Base-by-base conservation (phyloP, 2,888 invertebrate genomes). In the Caradrina kadenii region DNA sequence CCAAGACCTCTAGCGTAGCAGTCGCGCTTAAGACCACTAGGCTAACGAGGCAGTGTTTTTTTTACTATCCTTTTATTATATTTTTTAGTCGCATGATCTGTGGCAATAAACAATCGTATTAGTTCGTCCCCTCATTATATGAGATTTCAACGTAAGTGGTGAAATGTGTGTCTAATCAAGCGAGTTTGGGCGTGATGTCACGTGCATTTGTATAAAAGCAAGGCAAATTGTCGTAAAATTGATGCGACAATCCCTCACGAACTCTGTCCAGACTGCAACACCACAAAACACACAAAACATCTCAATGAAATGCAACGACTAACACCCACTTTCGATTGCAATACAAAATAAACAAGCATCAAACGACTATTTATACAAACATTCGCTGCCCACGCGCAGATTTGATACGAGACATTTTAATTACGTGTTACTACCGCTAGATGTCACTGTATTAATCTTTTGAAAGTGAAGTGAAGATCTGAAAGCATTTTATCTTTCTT, bases 361-460 rank as follows among this genome's bases (percentile, higher is more conserved):
- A 61, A 81, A 67, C 49, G 60, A 65, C 66, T 81, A 81, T 83
- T 83, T 81, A 83, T 78, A 83, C 59, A 53, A 65, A 69, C 68
- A 66, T 63, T 53, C 50, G 61, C 63, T 61, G 79, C 75, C 68
- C 68, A 75, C 84, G 75, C 55, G 55, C 75, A 75, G 82, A 81
- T 67, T 65, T 75, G 68, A 81, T 73, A 54, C 31, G 73, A 67
- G 69, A 73, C 76, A 66, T 59, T 54, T 62, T 82, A 73, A 84
- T 84, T 72, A 76, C 65, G 17, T 60, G 67, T 79, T 73, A 79
- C 58, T 62, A 52, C 76, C 84, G 64, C 61, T 81, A 84, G 82
- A 69, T 81, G 84, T 79, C 82, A 79, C 70, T 72, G 61, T 55
- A 56, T 79, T 75, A 64, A 84, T 84, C 63, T 69, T 61, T 76